Evolutionary conservation across 2,888 invertebrate genomes (phyloP).

Genomic region (Ischnus inquisitorius): DNA sequence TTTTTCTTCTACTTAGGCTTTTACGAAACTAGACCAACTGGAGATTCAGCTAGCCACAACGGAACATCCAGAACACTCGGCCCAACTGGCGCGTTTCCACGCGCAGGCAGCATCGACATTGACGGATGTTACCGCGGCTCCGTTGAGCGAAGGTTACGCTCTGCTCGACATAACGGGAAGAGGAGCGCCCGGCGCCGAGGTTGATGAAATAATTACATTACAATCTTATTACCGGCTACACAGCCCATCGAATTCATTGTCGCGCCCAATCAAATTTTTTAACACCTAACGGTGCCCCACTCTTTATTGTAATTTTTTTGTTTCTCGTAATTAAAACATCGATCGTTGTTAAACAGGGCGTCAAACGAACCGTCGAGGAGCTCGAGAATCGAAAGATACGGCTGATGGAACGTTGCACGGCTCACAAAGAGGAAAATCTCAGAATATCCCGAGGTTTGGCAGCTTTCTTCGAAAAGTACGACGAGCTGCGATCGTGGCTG

Average conservation of each 20-base stretch:
- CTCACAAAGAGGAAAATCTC: constrained; percentile 90
- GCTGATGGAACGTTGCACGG: constrained; percentile 88
- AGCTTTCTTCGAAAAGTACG: constrained; percentile 90
- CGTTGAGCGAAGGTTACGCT: constrained; percentile 90
- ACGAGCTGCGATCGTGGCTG: constrained; percentile 91
- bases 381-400: constrained; percentile 91
- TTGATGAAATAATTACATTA: constrained; percentile 70
- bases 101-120: constrained; percentile 89
- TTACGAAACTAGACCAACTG: constrained; percentile 91
- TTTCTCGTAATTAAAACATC: constrained; percentile 32
- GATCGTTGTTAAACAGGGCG: constrained; percentile 84
- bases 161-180: constrained; percentile 90
- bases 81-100: constrained; percentile 90
- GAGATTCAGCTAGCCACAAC: constrained; percentile 90
- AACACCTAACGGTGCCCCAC: constrained; percentile 21
- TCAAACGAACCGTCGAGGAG: constrained; percentile 89
- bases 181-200: constrained; percentile 89
- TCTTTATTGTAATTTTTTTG: background rate
- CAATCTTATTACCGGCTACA: constrained; percentile 41
- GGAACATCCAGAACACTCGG: constrained; percentile 89
- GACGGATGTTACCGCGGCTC: constrained; percentile 89
- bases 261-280: constrained; percentile 53
- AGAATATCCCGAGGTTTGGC: constrained; percentile 90
- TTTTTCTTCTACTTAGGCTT: constrained; percentile 86
- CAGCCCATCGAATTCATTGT: constrained; percentile 50